Percentiles rank a stretch among this genome's conserved stretches.
Evolutionary conservation across 2,797 vertebrate species (phyloP).

Genomic region (Gymnopithys bicolor): DNA sequence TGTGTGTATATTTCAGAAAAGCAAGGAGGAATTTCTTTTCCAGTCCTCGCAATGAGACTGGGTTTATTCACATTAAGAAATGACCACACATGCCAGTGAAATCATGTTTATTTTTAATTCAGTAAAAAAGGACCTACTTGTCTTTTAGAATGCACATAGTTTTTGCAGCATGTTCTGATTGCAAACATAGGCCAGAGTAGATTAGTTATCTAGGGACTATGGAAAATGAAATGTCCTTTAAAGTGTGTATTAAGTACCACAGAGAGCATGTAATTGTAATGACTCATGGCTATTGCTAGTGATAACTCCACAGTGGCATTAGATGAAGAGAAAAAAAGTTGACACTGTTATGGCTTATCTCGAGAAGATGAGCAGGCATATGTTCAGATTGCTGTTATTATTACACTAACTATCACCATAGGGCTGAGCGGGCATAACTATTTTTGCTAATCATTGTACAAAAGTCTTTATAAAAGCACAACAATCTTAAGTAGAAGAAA

Average conservation of each 20-base stretch:
- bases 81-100: background rate
- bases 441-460: background rate
- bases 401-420: background rate
- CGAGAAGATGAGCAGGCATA: background rate
- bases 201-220: background rate
- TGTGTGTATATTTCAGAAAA: background rate
- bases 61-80: background rate
- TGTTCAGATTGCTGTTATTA: background rate
- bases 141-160: background rate
- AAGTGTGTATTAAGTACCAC: background rate
- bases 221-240: slow-evolving; percentile 8
- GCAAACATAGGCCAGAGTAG: background rate
- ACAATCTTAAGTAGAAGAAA: background rate
- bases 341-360: background rate
- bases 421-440: background rate
- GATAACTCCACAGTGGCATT: background rate
- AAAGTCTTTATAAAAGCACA: background rate
- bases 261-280: background rate
- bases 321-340: background rate
- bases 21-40: background rate
- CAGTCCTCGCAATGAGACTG: background rate
- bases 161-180: background rate
- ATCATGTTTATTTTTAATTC: background rate
- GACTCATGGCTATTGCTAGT: background rate
- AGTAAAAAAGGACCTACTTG: background rate